phyloP scores from a whole-genome alignment of 2,888 invertebrate species.

The Thereva nobilitata region DNA sequence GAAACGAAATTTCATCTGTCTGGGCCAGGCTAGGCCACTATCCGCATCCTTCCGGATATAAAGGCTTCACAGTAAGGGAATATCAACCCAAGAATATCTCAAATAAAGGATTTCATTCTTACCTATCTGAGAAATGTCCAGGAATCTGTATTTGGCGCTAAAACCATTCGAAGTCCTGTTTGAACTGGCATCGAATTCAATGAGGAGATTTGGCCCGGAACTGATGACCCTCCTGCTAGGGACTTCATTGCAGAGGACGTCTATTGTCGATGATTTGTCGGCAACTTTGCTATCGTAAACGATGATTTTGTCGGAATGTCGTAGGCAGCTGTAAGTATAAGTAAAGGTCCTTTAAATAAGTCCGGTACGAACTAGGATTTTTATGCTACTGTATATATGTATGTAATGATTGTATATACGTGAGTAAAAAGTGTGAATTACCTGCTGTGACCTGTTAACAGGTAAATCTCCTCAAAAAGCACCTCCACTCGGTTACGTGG shows the following conservation, averaged over 20 bases:
- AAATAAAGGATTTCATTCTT: neutral
- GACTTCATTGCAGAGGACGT: conserved; percentile 80
- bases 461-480: conserved; percentile 70
- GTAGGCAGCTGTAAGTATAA: conserved; percentile 68
- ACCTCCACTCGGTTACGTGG: conserved; percentile 66
- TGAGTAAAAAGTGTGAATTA: conserved; percentile 26
- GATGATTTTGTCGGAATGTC: conserved; percentile 81
- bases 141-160: conserved; percentile 56
- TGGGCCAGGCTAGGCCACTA: too few species aligned
- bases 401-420: too few species aligned
- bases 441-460: conserved; percentile 42
- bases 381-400: too few species aligned
- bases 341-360: neutral
- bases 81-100: too few species aligned
- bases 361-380: neutral
- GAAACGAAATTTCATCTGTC: too few species aligned
- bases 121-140: conserved; percentile 43
- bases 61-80: too few species aligned
- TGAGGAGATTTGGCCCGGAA: conserved; percentile 77
- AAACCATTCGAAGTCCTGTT: conserved; percentile 57
- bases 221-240: conserved; percentile 79
- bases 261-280: conserved; percentile 73
- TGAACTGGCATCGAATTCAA: conserved; percentile 85
- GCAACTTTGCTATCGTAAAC: conserved; percentile 79
- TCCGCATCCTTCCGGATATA: too few species aligned